Evolutionary conservation across 2,797 vertebrate species (phyloP), one percentile per base, ranked within the genome.

Genomic region (Austrolebias charrua): DNA sequence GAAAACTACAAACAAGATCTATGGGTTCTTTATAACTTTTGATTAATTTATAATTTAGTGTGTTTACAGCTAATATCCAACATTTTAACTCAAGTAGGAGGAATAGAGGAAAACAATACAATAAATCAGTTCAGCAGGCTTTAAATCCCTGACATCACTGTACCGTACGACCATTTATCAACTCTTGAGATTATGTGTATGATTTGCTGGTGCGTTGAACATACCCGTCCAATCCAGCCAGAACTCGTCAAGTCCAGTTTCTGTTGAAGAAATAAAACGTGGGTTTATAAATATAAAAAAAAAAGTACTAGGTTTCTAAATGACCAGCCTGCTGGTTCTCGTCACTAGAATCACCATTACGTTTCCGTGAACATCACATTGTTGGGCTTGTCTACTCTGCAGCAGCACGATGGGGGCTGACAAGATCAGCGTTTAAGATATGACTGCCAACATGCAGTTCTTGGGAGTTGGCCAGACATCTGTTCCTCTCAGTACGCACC

Each of bases 191-290:
- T 12, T 12, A 40, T 24, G 24, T 24, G 24, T 24, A 24, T 24
- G 24, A 24, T 40, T 40, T 40, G 4, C n/a, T n/a, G n/a, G n/a
- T n/a, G n/a, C n/a, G n/a, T 1, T 44, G 8, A 42, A 93, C 95
- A 16, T 96, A 98, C 96, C 90, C 94, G 93, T 75, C 96, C 96
- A 78, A 96, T 89, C 97, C 97, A 99, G 79, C 96, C 97, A 1
- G 65, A 18, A 81, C 95, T 97, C 31, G 35, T 85, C 86, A 97
- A 70, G 64, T 88, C 43, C 70, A 92, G 89, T 18, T 84, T 57
- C 85, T 90, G 91, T 55, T 24, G 59, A 79, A 77, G 54, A 47
- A 24, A 14, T 11, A 4, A 61, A 16, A n/a, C 0, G 1, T 6
- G 2, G 42, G 31, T 67, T 75, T 63, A 61, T 15, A 28, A 38